A percentile compares a stretch with the other conserved stretches of the same genome.
Evolutionary conservation across 2,888 invertebrate genomes (phyloP).

Genomic region (Kuschelorhynchus macadamiae): DNA sequence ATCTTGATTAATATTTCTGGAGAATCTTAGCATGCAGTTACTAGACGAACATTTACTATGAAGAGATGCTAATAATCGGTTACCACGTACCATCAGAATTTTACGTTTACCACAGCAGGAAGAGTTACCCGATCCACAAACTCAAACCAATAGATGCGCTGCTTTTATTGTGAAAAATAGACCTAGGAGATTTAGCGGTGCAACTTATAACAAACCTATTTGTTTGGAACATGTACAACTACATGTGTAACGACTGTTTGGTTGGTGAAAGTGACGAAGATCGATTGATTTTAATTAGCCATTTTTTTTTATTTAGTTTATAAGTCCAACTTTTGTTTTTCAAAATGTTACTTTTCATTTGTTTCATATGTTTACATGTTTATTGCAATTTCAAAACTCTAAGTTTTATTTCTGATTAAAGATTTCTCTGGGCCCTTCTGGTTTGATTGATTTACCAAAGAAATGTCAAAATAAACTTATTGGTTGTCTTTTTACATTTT

Average conservation of each 20-base stretch:
- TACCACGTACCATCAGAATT: constrained; percentile 15
- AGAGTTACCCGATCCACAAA: no score
- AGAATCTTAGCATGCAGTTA: constrained; percentile 14
- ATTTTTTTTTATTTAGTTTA: constrained; percentile 2
- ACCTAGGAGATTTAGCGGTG: constrained; percentile 12
- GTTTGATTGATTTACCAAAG: no score
- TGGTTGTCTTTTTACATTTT: constrained; percentile 16
- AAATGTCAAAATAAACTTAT: background rate
- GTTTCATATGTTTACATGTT: background rate
- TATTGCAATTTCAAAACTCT: constrained; percentile 7
- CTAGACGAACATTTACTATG: constrained; percentile 14
- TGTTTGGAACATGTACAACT: constrained; percentile 18
- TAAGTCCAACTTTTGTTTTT: background rate
- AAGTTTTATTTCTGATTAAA: constrained; percentile 18
- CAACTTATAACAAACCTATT: constrained; percentile 1
- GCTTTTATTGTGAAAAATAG: constrained; percentile 16
- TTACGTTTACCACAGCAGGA: constrained; percentile 1
- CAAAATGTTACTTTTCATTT: background rate
- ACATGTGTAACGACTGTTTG: constrained; percentile 13
- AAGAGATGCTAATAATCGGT: constrained; percentile 13
- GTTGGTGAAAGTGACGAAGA: constrained; percentile 15
- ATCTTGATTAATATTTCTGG: background rate
- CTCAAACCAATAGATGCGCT: constrained; percentile 1
- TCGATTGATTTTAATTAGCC: constrained; percentile 4
- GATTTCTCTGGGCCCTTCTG: background rate